Evolutionary conservation across 2,888 invertebrate species (phyloP), one percentile per base, ranked within the genome.

Genomic region (Agelastica alni): DNA sequence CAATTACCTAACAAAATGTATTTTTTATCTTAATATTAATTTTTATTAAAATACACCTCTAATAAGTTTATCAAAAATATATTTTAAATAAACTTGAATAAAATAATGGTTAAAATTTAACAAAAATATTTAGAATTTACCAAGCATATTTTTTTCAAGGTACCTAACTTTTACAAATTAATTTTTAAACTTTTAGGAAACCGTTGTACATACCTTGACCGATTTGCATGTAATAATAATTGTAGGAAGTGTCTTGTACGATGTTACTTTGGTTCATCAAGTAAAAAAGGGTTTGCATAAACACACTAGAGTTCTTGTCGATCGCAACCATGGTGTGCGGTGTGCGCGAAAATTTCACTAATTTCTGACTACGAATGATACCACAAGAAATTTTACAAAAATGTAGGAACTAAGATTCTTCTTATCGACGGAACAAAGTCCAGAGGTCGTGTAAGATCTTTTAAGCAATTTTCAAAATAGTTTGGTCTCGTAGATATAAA

Each of bases 221-320:
- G 48, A 76, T 74, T 59, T 73, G 70, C 60, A 74, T 65, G 53
- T 70, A 75, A 61, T 77, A 77, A 63, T 75, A 75, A 58, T 75
- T 77, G 51, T 76, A 75, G 4, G 74, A 72, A 12, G 60, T 63
- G 16, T 74, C 70, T 39, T 70, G 60, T 39, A 70, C 70, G 30
- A 72, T 67, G 18, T 63, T 65, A 53, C 70, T 73, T 58, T 74
- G 74, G 58, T 72, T 74, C 68, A 72, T 64, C 52, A 75, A 65
- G 47, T 67, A 73, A 59, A 74, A 67, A 10, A 75, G 55, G 2
- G 74, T 73, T 42, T 71, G 68, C 34, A 75, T 43, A 51, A 74
- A 69, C 30, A 74, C 58, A 30, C 70, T 69, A 4, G 71, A 67
- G 49, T 69, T 73, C 45, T 67, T 72, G 14, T 59, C 62, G 6